Percentiles rank a stretch among this genome's conserved stretches.
Evolutionary conservation across 2,113 vertebrate genomes (phyloP).

Genomic region (Odontesthes bonariensis): DNA sequence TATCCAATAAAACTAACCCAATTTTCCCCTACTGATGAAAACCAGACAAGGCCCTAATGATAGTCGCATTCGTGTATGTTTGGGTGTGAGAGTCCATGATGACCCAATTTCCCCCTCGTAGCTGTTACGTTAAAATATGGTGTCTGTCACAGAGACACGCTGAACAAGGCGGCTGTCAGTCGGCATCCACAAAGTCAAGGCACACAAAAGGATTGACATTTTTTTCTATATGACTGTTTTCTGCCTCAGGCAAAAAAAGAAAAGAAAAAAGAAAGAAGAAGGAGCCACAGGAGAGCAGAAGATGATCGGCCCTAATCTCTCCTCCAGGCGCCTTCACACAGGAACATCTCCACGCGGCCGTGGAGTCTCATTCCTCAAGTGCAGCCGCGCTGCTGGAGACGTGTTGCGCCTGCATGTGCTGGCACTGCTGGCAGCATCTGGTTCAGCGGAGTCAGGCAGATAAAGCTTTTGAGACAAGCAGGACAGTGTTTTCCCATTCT

Average conservation of each 20-base stretch:
- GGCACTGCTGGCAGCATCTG: conserved; percentile 20
- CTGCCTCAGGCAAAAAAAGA: conserved; percentile 45
- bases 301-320: conserved; percentile 63
- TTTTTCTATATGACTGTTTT: conserved; percentile 62
- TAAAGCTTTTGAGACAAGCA: no score
- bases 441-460: conserved; percentile 31
- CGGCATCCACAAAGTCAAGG: conserved; percentile 43
- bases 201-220: conserved; percentile 61
- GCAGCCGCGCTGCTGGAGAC: conserved; percentile 50
- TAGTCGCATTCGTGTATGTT: not conserved
- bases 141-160: conserved; percentile 12
- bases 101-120: not conserved
- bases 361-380: conserved; percentile 64
- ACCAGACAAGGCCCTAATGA: not conserved
- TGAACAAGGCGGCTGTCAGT: conserved; percentile 21
- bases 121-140: not conserved
- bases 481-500: no score
- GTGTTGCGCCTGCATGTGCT: no score
- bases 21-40: not conserved
- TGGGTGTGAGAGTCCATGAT: not conserved
- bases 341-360: conserved; percentile 39
- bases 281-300: conserved; percentile 30
- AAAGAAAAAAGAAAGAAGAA: conserved; percentile 17
- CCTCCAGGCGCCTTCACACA: conserved; percentile 61
- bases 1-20: not conserved